phyloP scores from a whole-genome alignment of 1,140 invertebrate species.

The Gryon sp. region DNA sequence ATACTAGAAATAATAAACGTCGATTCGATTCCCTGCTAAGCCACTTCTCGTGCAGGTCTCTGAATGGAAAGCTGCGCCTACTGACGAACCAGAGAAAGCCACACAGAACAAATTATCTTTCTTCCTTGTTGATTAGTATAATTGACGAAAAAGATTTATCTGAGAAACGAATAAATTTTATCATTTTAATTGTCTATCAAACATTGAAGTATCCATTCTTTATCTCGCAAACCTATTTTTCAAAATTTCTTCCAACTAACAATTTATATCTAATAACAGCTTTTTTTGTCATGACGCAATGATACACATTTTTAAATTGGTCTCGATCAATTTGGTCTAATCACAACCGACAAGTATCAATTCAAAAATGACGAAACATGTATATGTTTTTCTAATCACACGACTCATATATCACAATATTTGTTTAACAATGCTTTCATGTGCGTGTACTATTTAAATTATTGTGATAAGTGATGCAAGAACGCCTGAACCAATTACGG shows the following conservation, averaged over 20 bases:
- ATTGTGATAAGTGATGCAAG: conserved; percentile 38
- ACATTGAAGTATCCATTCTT: too few species aligned
- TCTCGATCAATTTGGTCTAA: too few species aligned
- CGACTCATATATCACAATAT: conserved; percentile 12
- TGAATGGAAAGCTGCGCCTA: conserved; percentile 45
- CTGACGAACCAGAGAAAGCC: conserved; percentile 22
- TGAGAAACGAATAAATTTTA: too few species aligned
- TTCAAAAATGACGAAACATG: conserved; percentile 4
- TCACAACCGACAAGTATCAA: not conserved
- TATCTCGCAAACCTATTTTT: too few species aligned
- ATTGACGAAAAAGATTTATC: conserved; percentile 21
- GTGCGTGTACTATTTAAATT: conserved; percentile 24
- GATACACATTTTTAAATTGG: too few species aligned
- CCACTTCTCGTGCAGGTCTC: conserved; percentile 44
- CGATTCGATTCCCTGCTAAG: conserved; percentile 41
- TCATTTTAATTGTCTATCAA: too few species aligned
- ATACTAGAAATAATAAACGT: conserved; percentile 55
- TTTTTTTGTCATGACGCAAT: too few species aligned
- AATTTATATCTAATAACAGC: too few species aligned
- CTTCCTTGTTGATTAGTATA: conserved; percentile 27
- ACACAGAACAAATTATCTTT: conserved; percentile 33
- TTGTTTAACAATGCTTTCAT: conserved; percentile 21
- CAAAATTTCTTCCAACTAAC: too few species aligned
- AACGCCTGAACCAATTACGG: conserved; percentile 19
- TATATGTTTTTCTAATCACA: not conserved